These are phyloP conservation scores for Andrena bicolor DNA, from an alignment of 2,888 invertebrate genomes.

Conservation along the genomic window DNA sequence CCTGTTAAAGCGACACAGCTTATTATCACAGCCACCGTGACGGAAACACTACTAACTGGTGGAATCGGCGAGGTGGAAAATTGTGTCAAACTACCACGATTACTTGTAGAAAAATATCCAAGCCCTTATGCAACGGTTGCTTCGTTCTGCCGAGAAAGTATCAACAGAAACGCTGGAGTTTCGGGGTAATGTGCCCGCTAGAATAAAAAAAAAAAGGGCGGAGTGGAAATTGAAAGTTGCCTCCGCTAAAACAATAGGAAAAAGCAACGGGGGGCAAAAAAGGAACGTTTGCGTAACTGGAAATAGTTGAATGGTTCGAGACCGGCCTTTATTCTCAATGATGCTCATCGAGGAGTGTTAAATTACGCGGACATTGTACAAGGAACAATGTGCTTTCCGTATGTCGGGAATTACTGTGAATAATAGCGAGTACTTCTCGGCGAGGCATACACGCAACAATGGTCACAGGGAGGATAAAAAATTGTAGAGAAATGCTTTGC, in stretches of 20 bases:
- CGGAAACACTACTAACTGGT: too few species aligned
- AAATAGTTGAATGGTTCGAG: slow-evolving; percentile 60
- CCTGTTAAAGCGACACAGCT: too few species aligned
- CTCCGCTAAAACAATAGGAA: slow-evolving; percentile 36
- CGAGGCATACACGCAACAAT: slow-evolving; percentile 46
- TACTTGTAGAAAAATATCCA: not conserved
- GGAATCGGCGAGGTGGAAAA: too few species aligned
- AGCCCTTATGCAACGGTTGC: not conserved
- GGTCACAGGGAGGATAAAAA: slow-evolving; percentile 16
- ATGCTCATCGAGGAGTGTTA: slow-evolving; percentile 62
- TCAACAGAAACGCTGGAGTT: not conserved
- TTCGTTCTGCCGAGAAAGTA: not conserved
- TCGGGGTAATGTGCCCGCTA: not conserved
- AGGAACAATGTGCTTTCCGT: slow-evolving; percentile 62
- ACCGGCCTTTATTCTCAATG: slow-evolving; percentile 59
- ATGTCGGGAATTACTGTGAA: slow-evolving; percentile 56
- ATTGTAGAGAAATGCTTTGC: slow-evolving; percentile 28
- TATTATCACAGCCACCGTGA: too few species aligned
- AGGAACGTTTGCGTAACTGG: slow-evolving; percentile 56
- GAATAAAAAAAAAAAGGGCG: slow-evolving; percentile 9
- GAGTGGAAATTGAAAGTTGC: slow-evolving; percentile 39
- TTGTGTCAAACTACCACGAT: not conserved
- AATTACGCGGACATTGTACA: slow-evolving; percentile 70
- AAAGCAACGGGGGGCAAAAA: slow-evolving; percentile 27
- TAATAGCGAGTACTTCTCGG: slow-evolving; percentile 50